Evolutionary conservation across 37 sponge, comb jelly and placozoan species (phyloP).

Genomic region (Bolinopsis microptera): DNA sequence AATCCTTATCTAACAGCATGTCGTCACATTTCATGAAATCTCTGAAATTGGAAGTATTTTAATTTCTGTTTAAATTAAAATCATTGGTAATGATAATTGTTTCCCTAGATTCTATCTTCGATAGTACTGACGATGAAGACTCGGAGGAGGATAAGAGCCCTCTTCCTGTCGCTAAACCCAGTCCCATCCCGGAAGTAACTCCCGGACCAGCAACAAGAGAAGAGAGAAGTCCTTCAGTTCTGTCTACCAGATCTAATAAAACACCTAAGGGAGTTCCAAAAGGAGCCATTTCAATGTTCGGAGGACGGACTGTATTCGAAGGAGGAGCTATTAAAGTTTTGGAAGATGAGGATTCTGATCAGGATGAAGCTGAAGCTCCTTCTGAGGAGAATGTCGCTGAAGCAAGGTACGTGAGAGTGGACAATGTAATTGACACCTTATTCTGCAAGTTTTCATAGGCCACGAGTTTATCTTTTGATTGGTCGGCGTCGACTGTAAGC

Average conservation of each 20-base stretch:
- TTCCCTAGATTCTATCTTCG: background rate
- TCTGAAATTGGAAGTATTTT: too few relatives aligned
- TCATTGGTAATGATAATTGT: too few relatives aligned
- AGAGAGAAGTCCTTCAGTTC: background rate
- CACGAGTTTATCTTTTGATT: too few relatives aligned
- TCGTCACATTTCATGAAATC: too few relatives aligned
- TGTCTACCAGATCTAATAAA: background rate
- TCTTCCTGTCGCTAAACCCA: background rate
- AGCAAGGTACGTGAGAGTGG: background rate
- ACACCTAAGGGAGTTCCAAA: constrained; percentile 15
- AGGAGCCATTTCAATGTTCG: constrained; percentile 25
- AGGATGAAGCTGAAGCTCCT: background rate
- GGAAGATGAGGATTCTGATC: background rate
- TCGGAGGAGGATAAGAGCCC: background rate
- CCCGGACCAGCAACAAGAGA: background rate
- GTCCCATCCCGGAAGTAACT: background rate
- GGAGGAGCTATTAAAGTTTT: constrained; percentile 25
- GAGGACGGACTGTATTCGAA: constrained; percentile 35
- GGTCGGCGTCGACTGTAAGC: too few relatives aligned
- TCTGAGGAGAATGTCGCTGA: background rate
- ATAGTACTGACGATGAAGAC: background rate
- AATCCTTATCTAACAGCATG: too few relatives aligned
- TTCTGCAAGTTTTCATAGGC: too few relatives aligned
- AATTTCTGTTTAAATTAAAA: too few relatives aligned
- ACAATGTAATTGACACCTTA: too few relatives aligned